A percentile compares a stretch with the other conserved stretches of the same genome.
phyloP scores from a whole-genome alignment of 2,113 vertebrate species.

The Syngnathus floridae region DNA sequence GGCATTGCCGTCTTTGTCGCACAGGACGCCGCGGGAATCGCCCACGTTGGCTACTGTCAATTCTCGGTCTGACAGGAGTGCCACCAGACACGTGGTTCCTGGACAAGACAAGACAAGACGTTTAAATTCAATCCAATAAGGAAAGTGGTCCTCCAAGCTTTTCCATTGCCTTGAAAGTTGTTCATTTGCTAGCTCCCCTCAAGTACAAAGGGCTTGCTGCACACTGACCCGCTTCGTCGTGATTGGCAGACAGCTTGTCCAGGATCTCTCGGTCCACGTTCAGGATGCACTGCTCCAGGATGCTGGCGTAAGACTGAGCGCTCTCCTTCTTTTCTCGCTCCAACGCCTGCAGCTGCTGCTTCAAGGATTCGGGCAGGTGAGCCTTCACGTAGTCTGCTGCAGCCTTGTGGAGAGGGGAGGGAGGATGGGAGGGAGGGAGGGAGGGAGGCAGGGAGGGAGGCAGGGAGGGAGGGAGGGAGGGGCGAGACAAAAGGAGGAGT shows the following conservation, averaged over 20 bases:
- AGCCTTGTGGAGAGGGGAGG: conserved; percentile 63
- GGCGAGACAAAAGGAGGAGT: not conserved
- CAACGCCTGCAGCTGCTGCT: conserved; percentile 88
- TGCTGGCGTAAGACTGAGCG: conserved; percentile 80
- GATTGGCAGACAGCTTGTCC: conserved; percentile 86
- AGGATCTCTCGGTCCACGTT: conserved; percentile 90
- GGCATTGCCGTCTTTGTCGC: conserved; percentile 94
- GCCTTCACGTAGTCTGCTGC: conserved; percentile 94
- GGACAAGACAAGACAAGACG: not conserved
- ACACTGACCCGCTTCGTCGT: conserved; percentile 89
- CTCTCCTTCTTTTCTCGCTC: conserved; percentile 91
- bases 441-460: not conserved
- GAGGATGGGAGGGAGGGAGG: not conserved
- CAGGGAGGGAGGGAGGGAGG: not conserved
- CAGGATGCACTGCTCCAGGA: conserved; percentile 92
- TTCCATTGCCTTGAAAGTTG: too few relatives aligned
- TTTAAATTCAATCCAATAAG: too few relatives aligned
- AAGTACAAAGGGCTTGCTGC: not conserved
- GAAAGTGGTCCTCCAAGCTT: too few relatives aligned
- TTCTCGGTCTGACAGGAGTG: conserved; percentile 87
- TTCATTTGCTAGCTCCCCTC: not conserved
- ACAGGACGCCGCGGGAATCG: conserved; percentile 90
- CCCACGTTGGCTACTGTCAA: conserved; percentile 96
- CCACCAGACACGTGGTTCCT: conserved; percentile 93
- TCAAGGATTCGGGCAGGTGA: conserved; percentile 85